Evolutionary conservation across 2,113 vertebrate species (phyloP).

Genomic region (Triplophysa dalaica): DNA sequence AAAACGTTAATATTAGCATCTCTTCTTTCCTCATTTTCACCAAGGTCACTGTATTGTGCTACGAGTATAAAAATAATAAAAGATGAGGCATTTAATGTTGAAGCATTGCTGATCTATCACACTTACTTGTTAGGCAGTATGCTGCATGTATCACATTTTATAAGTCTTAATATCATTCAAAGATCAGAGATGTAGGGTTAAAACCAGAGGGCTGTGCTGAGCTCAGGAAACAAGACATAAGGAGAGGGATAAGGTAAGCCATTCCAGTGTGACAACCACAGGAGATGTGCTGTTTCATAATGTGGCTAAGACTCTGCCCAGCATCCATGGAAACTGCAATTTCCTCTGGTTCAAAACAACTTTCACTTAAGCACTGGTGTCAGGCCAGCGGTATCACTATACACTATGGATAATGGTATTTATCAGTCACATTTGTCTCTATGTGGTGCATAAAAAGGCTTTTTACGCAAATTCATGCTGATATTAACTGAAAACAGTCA

Average conservation of each 20-base stretch:
- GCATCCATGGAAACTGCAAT: constrained; percentile 59
- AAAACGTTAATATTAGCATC: constrained; percentile 11
- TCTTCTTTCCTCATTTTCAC: neutral
- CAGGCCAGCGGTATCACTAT: constrained; percentile 22
- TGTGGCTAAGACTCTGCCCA: constrained; percentile 54
- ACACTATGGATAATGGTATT: constrained; percentile 11
- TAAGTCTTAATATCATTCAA: neutral
- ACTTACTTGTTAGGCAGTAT: neutral
- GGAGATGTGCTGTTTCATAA: constrained; percentile 62
- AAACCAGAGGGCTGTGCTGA: constrained; percentile 40
- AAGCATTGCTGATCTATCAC: neutral
- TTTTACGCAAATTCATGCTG: too few relatives aligned
- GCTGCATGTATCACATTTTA: neutral
- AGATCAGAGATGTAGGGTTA: too few relatives aligned
- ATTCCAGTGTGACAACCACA: constrained; percentile 57
- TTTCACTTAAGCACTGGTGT: constrained; percentile 47
- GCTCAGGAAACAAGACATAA: constrained; percentile 67
- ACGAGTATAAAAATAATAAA: neutral
- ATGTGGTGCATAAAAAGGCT: too few relatives aligned
- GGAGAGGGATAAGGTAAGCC: constrained; percentile 63
- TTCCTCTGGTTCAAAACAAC: constrained; percentile 59
- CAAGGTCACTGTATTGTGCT: constrained; percentile 4
- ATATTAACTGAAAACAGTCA: neutral
- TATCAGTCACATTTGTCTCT: neutral
- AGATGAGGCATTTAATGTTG: neutral